Evolutionary conservation across 2,113 vertebrate genomes (phyloP).

Genomic region (Pycnonotus jocosus): DNA sequence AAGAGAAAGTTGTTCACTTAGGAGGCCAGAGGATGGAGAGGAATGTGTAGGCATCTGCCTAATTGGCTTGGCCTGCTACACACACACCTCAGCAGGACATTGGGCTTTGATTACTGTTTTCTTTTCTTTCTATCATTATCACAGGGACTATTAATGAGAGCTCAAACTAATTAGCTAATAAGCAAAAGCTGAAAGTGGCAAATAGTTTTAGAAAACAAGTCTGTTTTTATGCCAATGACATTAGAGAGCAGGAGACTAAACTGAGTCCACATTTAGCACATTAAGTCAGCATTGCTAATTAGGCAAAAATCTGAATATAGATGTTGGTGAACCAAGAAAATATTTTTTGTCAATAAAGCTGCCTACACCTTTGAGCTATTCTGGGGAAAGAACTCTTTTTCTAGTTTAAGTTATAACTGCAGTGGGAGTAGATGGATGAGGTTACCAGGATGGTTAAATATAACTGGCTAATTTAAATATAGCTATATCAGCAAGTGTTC

Average conservation of each 20-base stretch:
- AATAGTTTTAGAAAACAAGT: not conserved
- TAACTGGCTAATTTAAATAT: conserved; percentile 25
- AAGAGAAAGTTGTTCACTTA: not conserved
- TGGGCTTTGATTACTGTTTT: not conserved
- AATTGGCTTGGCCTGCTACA: not conserved
- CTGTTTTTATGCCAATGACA: not conserved
- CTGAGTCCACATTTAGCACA: not conserved
- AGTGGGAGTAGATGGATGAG: not conserved
- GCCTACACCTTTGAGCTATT: not conserved
- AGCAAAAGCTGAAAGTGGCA: conserved; percentile 25
- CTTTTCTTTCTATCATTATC: not conserved
- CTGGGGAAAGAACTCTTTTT: not conserved
- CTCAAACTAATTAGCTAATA: conserved; percentile 13
- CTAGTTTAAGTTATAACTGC: not conserved
- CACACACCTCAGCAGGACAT: not conserved
- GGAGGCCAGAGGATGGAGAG: not conserved
- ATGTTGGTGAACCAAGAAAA: not conserved
- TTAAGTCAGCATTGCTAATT: not conserved
- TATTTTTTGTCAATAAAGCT: not conserved
- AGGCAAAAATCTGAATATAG: not conserved
- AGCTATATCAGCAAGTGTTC: conserved; percentile 13
- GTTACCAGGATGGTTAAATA: conserved; percentile 8
- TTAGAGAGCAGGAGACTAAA: not conserved
- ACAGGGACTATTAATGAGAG: not conserved
- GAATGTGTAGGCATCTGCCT: not conserved